Conservation (phyloP, 2,888 invertebrate species). For the Tricholauxania praeusta region DNA sequence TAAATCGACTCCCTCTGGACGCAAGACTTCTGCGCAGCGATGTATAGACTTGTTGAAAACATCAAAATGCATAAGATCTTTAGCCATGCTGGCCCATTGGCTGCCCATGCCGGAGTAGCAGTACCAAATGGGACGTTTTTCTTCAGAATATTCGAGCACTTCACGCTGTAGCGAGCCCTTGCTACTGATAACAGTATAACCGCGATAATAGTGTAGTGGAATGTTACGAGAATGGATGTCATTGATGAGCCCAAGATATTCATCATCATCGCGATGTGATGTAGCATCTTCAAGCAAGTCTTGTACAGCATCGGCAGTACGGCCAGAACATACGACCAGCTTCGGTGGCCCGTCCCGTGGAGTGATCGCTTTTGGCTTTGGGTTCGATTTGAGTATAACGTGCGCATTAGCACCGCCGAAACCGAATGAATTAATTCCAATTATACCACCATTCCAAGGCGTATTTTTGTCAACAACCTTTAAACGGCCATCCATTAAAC, state of each 20-base stretch:
- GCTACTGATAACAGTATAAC: constrained; percentile 80
- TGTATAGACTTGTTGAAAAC: constrained; percentile 83
- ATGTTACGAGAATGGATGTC: constrained; percentile 79
- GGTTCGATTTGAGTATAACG: constrained; percentile 84
- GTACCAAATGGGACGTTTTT: constrained; percentile 90
- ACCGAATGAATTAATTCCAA: constrained; percentile 96
- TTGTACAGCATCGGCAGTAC: constrained; percentile 84
- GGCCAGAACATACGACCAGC: constrained; percentile 83
- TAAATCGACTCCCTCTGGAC: constrained; percentile 86
- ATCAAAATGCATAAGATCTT: constrained; percentile 85
- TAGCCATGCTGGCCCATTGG: constrained; percentile 97
- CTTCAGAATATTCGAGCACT: constrained; percentile 69
- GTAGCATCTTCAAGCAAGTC: constrained; percentile 75
- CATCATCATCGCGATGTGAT: constrained; percentile 75
- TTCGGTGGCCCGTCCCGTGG: constrained; percentile 74
- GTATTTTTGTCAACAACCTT: constrained; percentile 87
- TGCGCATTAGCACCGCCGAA: constrained; percentile 99
- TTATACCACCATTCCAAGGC: constrained; percentile 91
- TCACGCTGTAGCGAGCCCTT: constrained; percentile 69
- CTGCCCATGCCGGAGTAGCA: constrained; percentile 98
- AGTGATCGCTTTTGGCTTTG: constrained; percentile 75
- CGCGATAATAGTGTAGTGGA: constrained; percentile 83
- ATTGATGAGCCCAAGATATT: constrained; percentile 82
- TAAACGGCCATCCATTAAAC: constrained; percentile 89
- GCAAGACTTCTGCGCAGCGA: constrained; percentile 81